Conservation (phyloP, 2,797 vertebrate genomes). For the Sebastes oblongus region DNA sequence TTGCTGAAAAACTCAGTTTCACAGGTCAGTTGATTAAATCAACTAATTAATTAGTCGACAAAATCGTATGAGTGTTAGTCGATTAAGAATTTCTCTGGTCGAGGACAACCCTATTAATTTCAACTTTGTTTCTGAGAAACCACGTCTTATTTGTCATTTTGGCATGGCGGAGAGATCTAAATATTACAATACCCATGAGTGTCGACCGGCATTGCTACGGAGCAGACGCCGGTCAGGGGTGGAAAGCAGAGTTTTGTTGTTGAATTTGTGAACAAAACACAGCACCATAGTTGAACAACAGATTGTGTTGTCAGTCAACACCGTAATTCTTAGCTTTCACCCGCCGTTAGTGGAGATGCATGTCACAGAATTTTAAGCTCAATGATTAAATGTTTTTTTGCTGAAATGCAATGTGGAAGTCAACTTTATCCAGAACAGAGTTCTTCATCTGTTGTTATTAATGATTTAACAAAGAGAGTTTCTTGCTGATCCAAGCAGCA, state of each 20-base stretch:
- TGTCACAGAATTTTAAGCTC: not conserved
- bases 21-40: too few species aligned
- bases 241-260: not conserved
- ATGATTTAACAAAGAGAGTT: not conserved
- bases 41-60: too few species aligned
- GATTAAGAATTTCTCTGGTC: too few species aligned
- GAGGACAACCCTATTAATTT: too few species aligned
- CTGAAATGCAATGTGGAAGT: not conserved
- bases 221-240: not conserved
- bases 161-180: too few species aligned
- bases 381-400: not conserved
- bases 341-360: not conserved
- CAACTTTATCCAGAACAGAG: not conserved
- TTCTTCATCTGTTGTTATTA: not conserved
- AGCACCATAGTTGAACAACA: not conserved
- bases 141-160: too few species aligned
- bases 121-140: too few species aligned
- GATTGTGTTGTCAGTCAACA: not conserved
- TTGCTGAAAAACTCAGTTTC: too few species aligned
- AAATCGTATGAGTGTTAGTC: too few species aligned
- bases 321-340: not conserved
- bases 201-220: not conserved
- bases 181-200: too few species aligned
- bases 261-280: not conserved
- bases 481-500: not conserved